Base-by-base conservation (phyloP, 2,113 vertebrate species). In the Atherinomorus stipes region DNA sequence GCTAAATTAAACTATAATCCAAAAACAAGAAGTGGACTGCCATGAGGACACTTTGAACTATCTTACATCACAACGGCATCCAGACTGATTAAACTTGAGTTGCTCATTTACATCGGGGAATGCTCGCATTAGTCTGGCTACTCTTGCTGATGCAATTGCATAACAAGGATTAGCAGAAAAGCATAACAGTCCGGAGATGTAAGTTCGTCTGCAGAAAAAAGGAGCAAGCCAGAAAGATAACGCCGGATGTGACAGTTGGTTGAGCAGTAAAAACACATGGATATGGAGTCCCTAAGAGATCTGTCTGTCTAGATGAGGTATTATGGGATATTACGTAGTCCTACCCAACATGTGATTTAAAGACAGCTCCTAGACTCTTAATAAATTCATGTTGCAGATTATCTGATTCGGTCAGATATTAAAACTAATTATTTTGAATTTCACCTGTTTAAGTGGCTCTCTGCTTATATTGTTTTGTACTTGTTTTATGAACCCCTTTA, bases 81-180 rank as follows among this genome's bases (percentile, higher is more conserved):
- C 71, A 74, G 54, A 75, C 70, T 76, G 70, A 84, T 87, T 82
- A 57, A 62, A 80, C 23, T 47, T 23, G 45, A 70, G 58, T 72
- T 86, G 67, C 52, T 76, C 26, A 50, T 64, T 59, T 59, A 71
- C 61, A 13, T 50, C 5, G 53, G 12, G 42, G 50, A 63, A 22
- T 15, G 28, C 28, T 80, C 57, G 62, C 64, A 51, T 71, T 68
- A 59, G 64, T 50, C 26, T 44, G 47, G 65, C 49, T 47, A 75
- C 50, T 56, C 71, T 78, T 59, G 12, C 58, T 18, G 12, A 47
- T 25, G 34, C 1, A 7, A 0, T 87, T 90, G 64, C 54, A 68
- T 89, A 90, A 89, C 31, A 0, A 19, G 42, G 84, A 79, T 83
- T 80, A 72, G 44, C 11, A 38, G 28, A 40, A 57, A 53, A 67